These are phyloP conservation scores for Arothron firmamentum DNA, from an alignment of 2,113 vertebrate species.

Conservation along the genomic window DNA sequence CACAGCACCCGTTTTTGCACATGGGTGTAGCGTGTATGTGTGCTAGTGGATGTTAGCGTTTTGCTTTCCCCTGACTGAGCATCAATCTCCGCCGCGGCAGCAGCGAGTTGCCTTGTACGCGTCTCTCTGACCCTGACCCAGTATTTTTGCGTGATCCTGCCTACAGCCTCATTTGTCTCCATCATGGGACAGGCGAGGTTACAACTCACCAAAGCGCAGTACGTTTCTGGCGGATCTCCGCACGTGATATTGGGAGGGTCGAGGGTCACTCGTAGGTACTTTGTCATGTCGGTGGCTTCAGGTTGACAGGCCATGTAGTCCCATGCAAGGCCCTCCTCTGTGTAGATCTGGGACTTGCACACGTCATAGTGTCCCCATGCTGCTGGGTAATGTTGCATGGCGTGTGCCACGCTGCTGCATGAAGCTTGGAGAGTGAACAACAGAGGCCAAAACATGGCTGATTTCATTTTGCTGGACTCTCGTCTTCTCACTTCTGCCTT, in stretches of 20 bases:
- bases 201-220: constrained; percentile 95
- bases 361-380: constrained; percentile 97
- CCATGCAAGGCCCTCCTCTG: constrained; percentile 95
- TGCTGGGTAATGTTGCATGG: constrained; percentile 92
- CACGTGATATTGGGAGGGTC: constrained; percentile 96
- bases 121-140: constrained; percentile 62
- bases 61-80: constrained; percentile 15
- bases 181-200: constrained; percentile 61
- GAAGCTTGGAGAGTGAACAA: constrained; percentile 86
- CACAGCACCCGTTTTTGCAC: neutral
- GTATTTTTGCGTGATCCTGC: constrained; percentile 52
- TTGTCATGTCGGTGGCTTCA: constrained; percentile 96
- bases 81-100: constrained; percentile 52
- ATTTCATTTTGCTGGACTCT: constrained; percentile 13
- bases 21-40: neutral
- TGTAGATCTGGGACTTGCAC: constrained; percentile 96
- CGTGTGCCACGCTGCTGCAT: constrained; percentile 81
- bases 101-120: constrained; percentile 32
- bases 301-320: constrained; percentile 99
- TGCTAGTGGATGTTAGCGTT: neutral
- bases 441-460: constrained; percentile 84
- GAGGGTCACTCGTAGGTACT: constrained; percentile 90
- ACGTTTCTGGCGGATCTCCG: constrained; percentile 95
- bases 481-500: constrained; percentile 12
- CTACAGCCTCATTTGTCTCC: constrained; percentile 69